Base-by-base conservation (phyloP, 2,888 invertebrate genomes). In the Agonopterix subpropinquella region DNA sequence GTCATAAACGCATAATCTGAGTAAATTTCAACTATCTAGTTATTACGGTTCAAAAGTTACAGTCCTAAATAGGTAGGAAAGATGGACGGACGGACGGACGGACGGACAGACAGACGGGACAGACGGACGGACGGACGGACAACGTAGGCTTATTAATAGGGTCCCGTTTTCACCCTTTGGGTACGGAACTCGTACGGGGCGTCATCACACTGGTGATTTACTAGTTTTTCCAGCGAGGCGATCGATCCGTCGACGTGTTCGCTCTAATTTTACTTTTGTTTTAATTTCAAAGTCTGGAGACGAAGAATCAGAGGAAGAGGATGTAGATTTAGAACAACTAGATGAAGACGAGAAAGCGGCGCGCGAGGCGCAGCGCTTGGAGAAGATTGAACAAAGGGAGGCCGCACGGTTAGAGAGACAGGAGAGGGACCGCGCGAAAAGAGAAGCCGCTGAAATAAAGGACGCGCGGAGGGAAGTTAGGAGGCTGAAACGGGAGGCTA, bases 301-400 rank as follows among this genome's bases (percentile, higher is more conserved):
- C 11, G 72, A 75, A 43, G 68, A 65, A 11, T 77, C 77, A 49
- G 77, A 77, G 48, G 79, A 80, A 36, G 89, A 89, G 61, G 83
- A 83, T 65, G 79, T 85, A 1, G 83, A 82, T 47, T 82, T 89
- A 62, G 58, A 68, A 0, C 79, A 80, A 9, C 60, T 83, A 45
- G 87, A 87, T 47, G 84, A 87, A 1, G 86, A 81, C 1, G 87
- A 86, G 54, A 83, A 73, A 58, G 72, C 68, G 2, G 79, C 70
- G 2, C 76, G 82, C 1, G 76, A 68, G 0, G 62, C 53, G 2
- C 82, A 80, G 53, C 41, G 75, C 2, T 54, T 56, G 46, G 71
- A 74, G 18, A 73, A 81, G 10, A 53, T 62, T 41, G 62, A 70
- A 28, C 65, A 58, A 2, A 73, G 70, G 1, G 80, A 82, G 56